A percentile compares a stretch with the other conserved stretches of the same genome.
phyloP scores from a whole-genome alignment of 2,113 vertebrate genomes.

The Zosterops lateralis region DNA sequence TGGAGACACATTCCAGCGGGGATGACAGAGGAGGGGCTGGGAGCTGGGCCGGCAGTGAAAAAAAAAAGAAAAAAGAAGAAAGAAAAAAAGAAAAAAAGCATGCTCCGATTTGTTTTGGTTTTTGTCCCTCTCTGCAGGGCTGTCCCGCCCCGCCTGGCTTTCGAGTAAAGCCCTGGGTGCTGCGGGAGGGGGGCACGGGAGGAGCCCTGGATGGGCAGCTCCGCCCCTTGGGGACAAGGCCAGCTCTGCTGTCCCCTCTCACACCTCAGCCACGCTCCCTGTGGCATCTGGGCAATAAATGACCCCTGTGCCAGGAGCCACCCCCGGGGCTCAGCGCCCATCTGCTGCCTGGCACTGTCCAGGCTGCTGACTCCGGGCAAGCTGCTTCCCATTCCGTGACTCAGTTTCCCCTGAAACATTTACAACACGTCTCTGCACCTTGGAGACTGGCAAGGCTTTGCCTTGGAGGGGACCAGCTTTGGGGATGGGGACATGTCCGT shows the following conservation, averaged over 20 bases:
- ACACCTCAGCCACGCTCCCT: fast-evolving
- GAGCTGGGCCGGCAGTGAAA: background rate
- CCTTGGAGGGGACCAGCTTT: background rate
- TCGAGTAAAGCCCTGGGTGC: slow-evolving; percentile 1
- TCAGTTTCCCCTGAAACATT: background rate
- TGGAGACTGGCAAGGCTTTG: fast-evolving
- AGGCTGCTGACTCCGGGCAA: background rate
- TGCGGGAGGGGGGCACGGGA: background rate
- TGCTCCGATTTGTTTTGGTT: slow-evolving; percentile 5
- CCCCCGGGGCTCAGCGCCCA: fast-evolving
- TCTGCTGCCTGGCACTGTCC: background rate
- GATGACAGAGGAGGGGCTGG: slow-evolving; percentile 49
- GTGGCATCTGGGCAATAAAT: background rate
- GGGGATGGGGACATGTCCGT: fast-evolving
- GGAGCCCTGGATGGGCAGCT: background rate
- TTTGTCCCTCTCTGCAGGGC: background rate
- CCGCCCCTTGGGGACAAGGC: background rate
- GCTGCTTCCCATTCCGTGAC: background rate
- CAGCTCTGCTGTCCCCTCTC: background rate
- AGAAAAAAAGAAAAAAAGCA: background rate
- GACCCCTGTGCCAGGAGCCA: background rate
- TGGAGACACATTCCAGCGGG: slow-evolving; percentile 31
- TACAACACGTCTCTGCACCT: background rate
- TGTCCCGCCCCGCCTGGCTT: background rate
- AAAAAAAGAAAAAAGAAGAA: background rate